phyloP scores from a whole-genome alignment of 2,113 vertebrate species.

The Phrynosoma platyrhinos region DNA sequence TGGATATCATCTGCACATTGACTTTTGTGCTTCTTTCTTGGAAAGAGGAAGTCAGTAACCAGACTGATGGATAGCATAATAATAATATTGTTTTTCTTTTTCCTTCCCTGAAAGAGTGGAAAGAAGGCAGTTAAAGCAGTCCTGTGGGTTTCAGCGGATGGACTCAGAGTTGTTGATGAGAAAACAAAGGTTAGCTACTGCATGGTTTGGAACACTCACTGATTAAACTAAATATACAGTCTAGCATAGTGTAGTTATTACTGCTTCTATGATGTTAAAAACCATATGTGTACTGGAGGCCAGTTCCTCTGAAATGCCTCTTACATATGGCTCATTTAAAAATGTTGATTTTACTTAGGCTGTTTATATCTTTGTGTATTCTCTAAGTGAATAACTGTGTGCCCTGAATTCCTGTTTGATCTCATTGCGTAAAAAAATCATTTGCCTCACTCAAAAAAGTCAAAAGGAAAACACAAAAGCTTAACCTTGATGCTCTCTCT shows the following conservation, averaged over 20 bases:
- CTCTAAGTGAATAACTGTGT: slow-evolving; percentile 25
- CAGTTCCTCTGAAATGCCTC: neutral
- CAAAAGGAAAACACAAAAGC: neutral
- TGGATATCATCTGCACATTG: slow-evolving; percentile 75
- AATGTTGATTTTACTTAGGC: neutral
- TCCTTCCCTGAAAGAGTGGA: slow-evolving; percentile 84
- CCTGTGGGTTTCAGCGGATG: slow-evolving; percentile 97
- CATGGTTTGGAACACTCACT: neutral
- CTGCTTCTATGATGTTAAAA: neutral
- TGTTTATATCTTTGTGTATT: slow-evolving; percentile 18
- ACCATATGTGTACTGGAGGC: neutral
- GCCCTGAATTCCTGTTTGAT: slow-evolving; percentile 48
- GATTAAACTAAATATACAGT: neutral
- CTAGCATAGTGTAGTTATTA: neutral
- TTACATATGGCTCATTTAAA: neutral
- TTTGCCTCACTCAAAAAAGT: neutral
- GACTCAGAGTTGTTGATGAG: slow-evolving; percentile 96
- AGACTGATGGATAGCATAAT: slow-evolving; percentile 42
- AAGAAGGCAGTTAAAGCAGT: slow-evolving; percentile 97
- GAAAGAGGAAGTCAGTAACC: slow-evolving; percentile 64
- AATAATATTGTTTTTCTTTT: slow-evolving; percentile 53
- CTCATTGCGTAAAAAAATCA: neutral
- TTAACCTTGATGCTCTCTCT: slow-evolving; percentile 11
- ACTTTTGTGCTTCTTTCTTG: slow-evolving; percentile 74
- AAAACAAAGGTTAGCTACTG: slow-evolving; percentile 94